A percentile compares a stretch with the other conserved stretches of the same genome.
Evolutionary conservation across 2,888 invertebrate species (phyloP).

Genomic region (Blomia tropicalis): DNA sequence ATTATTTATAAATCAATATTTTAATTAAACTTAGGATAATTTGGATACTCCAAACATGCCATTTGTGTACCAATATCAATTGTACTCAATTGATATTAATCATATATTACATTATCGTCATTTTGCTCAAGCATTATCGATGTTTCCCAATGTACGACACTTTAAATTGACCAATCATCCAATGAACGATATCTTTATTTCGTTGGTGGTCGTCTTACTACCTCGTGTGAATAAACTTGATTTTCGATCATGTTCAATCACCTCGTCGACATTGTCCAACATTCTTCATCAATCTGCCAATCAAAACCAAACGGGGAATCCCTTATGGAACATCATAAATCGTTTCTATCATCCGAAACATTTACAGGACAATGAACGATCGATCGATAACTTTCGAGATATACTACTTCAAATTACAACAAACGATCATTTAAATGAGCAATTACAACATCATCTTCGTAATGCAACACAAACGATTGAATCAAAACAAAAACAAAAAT

Average conservation of each 20-base stretch:
- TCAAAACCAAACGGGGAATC: neutral
- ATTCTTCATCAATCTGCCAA: neutral
- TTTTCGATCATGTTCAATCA: neutral
- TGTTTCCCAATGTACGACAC: neutral
- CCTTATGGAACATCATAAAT: neutral
- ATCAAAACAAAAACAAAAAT: neutral
- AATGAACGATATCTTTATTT: neutral
- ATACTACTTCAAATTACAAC: neutral
- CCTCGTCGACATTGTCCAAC: neutral
- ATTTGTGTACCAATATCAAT: neutral
- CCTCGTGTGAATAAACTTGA: neutral
- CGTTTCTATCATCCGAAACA: neutral
- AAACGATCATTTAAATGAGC: neutral
- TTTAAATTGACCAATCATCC: neutral
- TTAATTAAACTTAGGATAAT: no score
- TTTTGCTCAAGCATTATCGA: neutral
- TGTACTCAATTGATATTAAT: neutral
- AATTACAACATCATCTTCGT: neutral
- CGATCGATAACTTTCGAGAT: neutral
- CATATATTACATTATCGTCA: neutral
- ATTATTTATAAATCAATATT: no score
- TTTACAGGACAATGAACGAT: neutral
- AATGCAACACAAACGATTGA: neutral
- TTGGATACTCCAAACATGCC: neutral
- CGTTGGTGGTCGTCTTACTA: neutral